Evolutionary conservation across 2,113 vertebrate genomes (phyloP).

Genomic region (Piaya cayana): DNA sequence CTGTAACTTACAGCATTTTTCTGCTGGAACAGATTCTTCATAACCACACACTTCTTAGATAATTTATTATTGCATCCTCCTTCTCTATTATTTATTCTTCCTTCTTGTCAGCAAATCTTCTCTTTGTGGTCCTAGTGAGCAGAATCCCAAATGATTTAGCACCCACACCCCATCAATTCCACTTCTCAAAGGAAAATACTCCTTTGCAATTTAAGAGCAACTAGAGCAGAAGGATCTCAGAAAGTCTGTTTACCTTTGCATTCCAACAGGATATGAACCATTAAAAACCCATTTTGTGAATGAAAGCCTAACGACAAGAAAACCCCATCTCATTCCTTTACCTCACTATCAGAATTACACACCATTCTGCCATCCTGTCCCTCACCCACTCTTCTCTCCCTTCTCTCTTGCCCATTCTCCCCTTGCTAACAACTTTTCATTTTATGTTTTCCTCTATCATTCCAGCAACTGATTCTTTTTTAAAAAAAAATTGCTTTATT

Average conservation of each 20-base stretch:
- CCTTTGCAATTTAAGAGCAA: not conserved
- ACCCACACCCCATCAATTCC: not conserved
- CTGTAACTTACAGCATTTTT: slow-evolving; percentile 3
- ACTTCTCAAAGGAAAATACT: not conserved
- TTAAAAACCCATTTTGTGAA: slow-evolving; percentile 2
- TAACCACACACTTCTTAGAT: not conserved
- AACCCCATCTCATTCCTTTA: not conserved
- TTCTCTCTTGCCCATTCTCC: rapidly evolving
- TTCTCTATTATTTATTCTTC: not conserved
- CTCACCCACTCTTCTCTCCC: not conserved
- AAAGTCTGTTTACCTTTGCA: not conserved
- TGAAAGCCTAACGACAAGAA: not conserved
- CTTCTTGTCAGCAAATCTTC: not conserved
- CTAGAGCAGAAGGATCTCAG: not conserved
- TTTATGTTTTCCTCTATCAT: not conserved
- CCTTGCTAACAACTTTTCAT: not conserved
- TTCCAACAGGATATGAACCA: not conserved
- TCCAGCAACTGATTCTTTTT: not conserved
- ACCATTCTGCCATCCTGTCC: not conserved
- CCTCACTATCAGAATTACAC: not conserved
- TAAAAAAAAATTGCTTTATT: not conserved
- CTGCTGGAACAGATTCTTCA: not conserved
- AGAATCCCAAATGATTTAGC: not conserved
- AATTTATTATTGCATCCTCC: not conserved
- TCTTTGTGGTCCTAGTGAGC: not conserved